Evolutionary conservation across 2,888 invertebrate species (phyloP).

Genomic region (Mythimna loreyi): DNA sequence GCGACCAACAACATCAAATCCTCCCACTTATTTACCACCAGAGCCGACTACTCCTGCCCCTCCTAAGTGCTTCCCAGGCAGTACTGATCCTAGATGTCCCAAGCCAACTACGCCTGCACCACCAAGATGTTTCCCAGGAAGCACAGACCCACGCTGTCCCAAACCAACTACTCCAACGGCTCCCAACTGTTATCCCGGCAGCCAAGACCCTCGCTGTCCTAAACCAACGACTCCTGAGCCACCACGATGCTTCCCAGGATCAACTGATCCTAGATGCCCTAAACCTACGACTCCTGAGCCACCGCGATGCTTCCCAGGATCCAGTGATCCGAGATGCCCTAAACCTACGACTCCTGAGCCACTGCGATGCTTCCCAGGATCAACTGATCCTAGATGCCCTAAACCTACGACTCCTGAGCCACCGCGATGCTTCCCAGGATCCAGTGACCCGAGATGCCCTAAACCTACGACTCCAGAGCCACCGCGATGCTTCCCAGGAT

Average conservation of each 20-base stretch:
- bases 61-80: slow-evolving; percentile 66
- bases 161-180: slow-evolving; percentile 60
- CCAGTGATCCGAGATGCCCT: slow-evolving; percentile 74
- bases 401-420: slow-evolving; percentile 59
- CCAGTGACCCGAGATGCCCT: slow-evolving; percentile 58
- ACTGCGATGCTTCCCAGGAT: slow-evolving; percentile 63
- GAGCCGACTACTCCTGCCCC: slow-evolving; percentile 58
- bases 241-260: background rate
- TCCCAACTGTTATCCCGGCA: slow-evolving; percentile 24
- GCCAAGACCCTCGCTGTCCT: background rate
- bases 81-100: slow-evolving; percentile 67
- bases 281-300: slow-evolving; percentile 51
- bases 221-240: background rate
- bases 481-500: too few species aligned
- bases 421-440: slow-evolving; percentile 68
- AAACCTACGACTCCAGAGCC: background rate
- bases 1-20: slow-evolving; percentile 61
- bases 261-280: slow-evolving; percentile 55
- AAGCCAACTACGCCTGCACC: slow-evolving; percentile 67
- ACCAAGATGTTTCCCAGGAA: slow-evolving; percentile 71
- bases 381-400: slow-evolving; percentile 57
- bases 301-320: slow-evolving; percentile 63
- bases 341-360: slow-evolving; percentile 61
- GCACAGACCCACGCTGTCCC: slow-evolving; percentile 76
- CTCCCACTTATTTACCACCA: slow-evolving; percentile 34